Percentiles rank a stretch among this genome's conserved stretches.
Conservation (phyloP, 2,797 vertebrate genomes). For the Scomberomorus guttatus region DNA sequence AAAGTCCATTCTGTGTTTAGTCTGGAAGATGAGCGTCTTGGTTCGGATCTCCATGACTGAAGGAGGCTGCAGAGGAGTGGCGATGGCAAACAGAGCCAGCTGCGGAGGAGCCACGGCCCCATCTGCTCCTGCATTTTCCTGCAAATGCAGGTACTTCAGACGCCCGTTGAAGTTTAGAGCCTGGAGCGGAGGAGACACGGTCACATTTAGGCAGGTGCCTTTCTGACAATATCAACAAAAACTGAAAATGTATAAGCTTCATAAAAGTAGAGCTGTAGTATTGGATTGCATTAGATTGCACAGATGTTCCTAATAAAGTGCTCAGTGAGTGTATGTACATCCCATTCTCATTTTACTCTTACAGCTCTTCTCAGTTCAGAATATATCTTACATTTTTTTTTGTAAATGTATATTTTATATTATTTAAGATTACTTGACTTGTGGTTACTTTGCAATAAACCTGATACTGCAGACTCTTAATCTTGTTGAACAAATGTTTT, state of each 20-base stretch:
- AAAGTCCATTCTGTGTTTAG: conserved; percentile 84
- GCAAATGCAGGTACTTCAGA: conserved; percentile 76
- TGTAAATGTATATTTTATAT: too few relatives aligned
- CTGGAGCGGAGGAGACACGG: conserved; percentile 41
- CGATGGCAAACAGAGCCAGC: conserved; percentile 80
- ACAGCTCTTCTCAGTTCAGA: too few relatives aligned
- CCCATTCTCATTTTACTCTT: too few relatives aligned
- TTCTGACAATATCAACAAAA: too few relatives aligned
- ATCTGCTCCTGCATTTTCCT: conserved; percentile 43
- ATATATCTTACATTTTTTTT: too few relatives aligned
- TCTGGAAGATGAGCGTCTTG: conserved; percentile 81
- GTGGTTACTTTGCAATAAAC: too few relatives aligned
- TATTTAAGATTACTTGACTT: too few relatives aligned
- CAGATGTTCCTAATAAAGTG: too few relatives aligned
- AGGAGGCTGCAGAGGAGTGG: conserved; percentile 71
- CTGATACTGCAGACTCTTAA: not conserved
- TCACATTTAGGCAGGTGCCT: not conserved
- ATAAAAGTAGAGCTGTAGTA: too few relatives aligned
- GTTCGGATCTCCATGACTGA: conserved; percentile 79
- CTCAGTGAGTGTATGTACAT: too few relatives aligned
- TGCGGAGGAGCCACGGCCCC: conserved; percentile 47
- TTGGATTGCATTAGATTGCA: too few relatives aligned
- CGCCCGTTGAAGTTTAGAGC: conserved; percentile 79
- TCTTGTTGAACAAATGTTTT: not conserved
- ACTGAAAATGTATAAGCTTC: too few relatives aligned